Base-by-base conservation (phyloP, 2,113 vertebrate species). In the Lophius piscatorius region DNA sequence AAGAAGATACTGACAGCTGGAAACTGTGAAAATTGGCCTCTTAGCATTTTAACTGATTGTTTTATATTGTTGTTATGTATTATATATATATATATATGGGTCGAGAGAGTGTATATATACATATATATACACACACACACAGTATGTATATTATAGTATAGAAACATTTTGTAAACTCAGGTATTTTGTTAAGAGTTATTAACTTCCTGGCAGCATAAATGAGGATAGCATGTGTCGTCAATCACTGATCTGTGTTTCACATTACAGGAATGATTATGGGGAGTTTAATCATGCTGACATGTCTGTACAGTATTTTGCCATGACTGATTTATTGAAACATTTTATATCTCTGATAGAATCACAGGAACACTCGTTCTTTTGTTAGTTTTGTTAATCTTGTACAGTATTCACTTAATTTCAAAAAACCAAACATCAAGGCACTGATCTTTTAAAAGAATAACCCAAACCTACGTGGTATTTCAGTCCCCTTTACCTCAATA, bases 91-190 rank as follows among this genome's bases (percentile, higher is more conserved):
- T n/a, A n/a, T n/a, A n/a, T n/a, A n/a, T n/a, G n/a, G n/a, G n/a
- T n/a, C n/a, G n/a, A n/a, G n/a, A n/a, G n/a, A n/a, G n/a, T n/a
- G n/a, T n/a, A n/a, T n/a, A n/a, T n/a, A n/a, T n/a, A n/a, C n/a
- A n/a, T n/a, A n/a, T n/a, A n/a, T n/a, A n/a, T n/a, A n/a, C n/a
- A n/a, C n/a, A n/a, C n/a, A n/a, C n/a, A n/a, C n/a, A n/a, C n/a
- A n/a, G n/a, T n/a, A n/a, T n/a, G 33, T 47, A 63, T 62, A 68
- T 44, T 49, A 40, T 50, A 63, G 46, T 61, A 42, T 64, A 82
- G 41, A 28, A 51, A 34, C 23, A 70, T 82, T 75, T 79, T 79
- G 69, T 80, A 73, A 82, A 67, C 85, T 89, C 85, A 86, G 83
- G 85, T 84, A 81, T 70, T 83, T 74, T 81, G 46, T 81, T 81